phyloP scores from a whole-genome alignment of 2,797 vertebrate genomes.

The Sphenodon punctatus region DNA sequence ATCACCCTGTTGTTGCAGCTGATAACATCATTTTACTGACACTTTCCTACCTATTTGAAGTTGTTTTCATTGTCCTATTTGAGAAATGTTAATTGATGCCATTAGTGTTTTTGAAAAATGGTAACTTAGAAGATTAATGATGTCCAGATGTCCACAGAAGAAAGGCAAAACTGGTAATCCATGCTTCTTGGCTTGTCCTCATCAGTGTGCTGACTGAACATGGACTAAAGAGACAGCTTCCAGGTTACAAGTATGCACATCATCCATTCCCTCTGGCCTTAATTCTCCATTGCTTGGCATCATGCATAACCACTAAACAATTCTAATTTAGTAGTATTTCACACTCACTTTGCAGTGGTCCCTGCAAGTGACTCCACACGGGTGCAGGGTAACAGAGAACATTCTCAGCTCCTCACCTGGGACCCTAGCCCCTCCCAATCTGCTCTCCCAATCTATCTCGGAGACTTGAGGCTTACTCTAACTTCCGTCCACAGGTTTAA shows the following conservation, averaged over 20 bases:
- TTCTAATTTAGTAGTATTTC: not conserved
- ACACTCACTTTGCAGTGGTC: not conserved
- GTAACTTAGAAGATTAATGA: not conserved
- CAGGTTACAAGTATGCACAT: not conserved
- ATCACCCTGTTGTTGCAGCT: not conserved
- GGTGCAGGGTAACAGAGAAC: rapidly evolving
- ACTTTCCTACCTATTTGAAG: constrained; percentile 26
- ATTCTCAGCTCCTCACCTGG: too few species aligned
- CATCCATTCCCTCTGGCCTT: not conserved
- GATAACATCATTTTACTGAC: not conserved
- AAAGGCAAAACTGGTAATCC: too few species aligned
- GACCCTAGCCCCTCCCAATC: too few species aligned
- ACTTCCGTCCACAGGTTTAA: too few species aligned
- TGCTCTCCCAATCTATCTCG: too few species aligned
- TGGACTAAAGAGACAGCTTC: not conserved
- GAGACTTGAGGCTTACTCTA: too few species aligned
- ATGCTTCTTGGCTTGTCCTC: too few species aligned
- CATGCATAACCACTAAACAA: not conserved
- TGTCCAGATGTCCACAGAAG: not conserved
- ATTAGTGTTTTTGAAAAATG: not conserved
- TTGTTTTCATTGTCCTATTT: not conserved
- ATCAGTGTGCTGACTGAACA: too few species aligned
- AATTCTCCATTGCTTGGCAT: not conserved
- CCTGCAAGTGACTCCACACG: not conserved
- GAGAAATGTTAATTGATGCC: not conserved